Evolutionary conservation across 2,113 vertebrate species (phyloP).

Genomic region (Hiodon alosoides): DNA sequence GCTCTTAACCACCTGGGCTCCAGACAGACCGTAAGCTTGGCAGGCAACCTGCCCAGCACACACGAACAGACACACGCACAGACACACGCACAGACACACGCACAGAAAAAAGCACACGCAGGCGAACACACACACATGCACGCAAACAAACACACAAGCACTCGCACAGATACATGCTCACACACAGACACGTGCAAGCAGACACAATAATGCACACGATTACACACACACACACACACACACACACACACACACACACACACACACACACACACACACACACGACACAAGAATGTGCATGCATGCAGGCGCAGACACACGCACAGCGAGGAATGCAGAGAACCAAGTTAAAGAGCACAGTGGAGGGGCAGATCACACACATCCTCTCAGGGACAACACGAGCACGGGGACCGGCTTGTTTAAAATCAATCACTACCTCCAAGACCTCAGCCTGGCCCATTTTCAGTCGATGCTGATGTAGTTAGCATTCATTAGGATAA

Average conservation of each 20-base stretch:
- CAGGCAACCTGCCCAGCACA: background rate
- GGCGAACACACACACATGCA: background rate
- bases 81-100: background rate
- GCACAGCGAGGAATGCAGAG: background rate
- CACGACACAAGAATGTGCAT: background rate
- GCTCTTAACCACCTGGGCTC: slow-evolving; percentile 20
- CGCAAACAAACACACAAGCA: background rate
- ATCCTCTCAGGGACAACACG: background rate
- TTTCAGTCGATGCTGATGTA: background rate
- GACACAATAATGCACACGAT: no score
- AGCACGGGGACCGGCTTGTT: background rate
- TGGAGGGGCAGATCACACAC: background rate
- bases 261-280: background rate
- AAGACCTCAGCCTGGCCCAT: background rate
- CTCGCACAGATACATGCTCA: no score
- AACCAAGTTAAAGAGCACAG: background rate
- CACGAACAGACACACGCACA: background rate
- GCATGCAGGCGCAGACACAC: background rate
- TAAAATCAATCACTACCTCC: background rate
- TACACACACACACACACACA: background rate
- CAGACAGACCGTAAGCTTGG: background rate
- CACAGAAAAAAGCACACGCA: background rate
- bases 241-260: background rate
- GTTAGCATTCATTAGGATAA: background rate
- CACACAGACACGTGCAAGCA: no score